A percentile compares a stretch with the other conserved stretches of the same genome.
Evolutionary conservation across 1,140 invertebrate genomes (phyloP).

Genomic region (Philotrypesis tridentata): DNA sequence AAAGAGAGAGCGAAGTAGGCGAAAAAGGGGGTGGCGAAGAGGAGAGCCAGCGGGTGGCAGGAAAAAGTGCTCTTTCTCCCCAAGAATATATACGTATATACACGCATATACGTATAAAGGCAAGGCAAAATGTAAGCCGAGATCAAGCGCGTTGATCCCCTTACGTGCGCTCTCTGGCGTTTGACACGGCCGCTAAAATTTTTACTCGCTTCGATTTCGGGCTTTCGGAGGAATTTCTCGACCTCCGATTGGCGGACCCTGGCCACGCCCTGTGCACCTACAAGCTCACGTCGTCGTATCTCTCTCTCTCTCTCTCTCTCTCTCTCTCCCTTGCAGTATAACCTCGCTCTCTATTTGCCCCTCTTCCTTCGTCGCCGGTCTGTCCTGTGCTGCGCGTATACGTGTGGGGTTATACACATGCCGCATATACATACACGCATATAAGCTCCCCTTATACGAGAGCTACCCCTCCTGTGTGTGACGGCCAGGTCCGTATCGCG

Average conservation of each 20-base stretch:
- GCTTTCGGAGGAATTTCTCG: conserved; percentile 60
- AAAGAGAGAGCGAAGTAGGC: neutral
- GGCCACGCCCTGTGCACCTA: conserved; percentile 69
- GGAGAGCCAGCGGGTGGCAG: neutral
- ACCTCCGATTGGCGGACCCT: conserved; percentile 66
- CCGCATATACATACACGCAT: neutral
- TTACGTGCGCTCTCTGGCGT: conserved; percentile 60
- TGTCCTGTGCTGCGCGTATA: neutral
- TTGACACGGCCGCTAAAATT: conserved; percentile 69
- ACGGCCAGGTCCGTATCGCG: conserved; percentile 36
- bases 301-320: conserved; percentile 21
- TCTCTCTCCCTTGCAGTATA: conserved; percentile 38
- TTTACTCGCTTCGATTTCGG: conserved; percentile 68
- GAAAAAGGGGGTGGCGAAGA: neutral
- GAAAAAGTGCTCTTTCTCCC: conserved; percentile 13
- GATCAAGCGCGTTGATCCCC: conserved; percentile 65
- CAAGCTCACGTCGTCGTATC: conserved; percentile 45
- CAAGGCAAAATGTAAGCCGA: conserved; percentile 64
- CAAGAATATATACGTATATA: neutral
- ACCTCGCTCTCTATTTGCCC: neutral
- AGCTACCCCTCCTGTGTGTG: conserved; percentile 12
- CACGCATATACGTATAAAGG: conserved; percentile 39
- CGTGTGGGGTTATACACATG: neutral
- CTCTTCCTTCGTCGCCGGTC: neutral
- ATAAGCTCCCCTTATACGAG: neutral